A percentile compares a stretch with the other conserved stretches of the same genome.
phyloP scores from a whole-genome alignment of 2,113 vertebrate species.

The Tichodroma muraria region DNA sequence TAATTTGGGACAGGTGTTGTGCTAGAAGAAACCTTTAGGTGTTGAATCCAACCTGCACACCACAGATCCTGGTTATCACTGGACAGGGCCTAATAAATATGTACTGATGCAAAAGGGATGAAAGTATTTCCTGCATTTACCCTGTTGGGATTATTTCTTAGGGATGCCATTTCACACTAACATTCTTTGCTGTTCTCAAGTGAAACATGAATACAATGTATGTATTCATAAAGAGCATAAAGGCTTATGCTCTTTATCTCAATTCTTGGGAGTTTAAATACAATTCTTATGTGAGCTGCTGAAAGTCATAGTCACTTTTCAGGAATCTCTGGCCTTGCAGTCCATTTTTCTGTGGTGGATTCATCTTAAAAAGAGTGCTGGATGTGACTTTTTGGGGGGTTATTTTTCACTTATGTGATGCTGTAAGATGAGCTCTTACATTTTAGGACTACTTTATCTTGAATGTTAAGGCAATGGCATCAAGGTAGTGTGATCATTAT shows the following conservation, averaged over 20 bases:
- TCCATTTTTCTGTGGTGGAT: background rate
- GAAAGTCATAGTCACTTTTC: background rate
- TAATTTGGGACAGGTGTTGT: background rate
- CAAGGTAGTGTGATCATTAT: background rate
- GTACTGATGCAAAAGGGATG: background rate
- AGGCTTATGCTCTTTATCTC: background rate
- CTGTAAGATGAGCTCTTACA: background rate
- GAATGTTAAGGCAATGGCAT: background rate
- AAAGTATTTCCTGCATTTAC: background rate
- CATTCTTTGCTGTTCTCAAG: background rate
- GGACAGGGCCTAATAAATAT: background rate
- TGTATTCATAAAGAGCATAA: too few relatives aligned
- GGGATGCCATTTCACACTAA: background rate
- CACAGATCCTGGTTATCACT: background rate
- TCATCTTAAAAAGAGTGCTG: background rate
- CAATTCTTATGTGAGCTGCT: background rate
- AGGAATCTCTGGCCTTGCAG: background rate
- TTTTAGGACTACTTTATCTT: background rate
- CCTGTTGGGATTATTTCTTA: background rate
- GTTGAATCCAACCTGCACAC: background rate
- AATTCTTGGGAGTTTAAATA: background rate
- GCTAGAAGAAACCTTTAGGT: background rate
- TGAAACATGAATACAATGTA: background rate
- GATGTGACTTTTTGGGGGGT: background rate
- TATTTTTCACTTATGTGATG: background rate